phyloP scores from a whole-genome alignment of 1,140 invertebrate species.

The Leptonema lineaticorne region DNA sequence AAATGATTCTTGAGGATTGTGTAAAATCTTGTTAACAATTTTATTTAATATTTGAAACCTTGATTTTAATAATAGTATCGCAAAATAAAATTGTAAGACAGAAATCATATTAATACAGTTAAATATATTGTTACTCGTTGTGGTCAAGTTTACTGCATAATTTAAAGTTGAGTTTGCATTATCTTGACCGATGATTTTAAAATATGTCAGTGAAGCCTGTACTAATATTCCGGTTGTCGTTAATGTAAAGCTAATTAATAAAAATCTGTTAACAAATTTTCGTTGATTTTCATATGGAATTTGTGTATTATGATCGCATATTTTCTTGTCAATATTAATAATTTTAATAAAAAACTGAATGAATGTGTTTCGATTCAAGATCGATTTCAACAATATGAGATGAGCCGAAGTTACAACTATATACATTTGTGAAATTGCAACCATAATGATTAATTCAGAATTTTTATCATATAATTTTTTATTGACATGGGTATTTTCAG shows the following conservation, averaged over 20 bases:
- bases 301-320: neutral
- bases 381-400: neutral
- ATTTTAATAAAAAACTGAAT: neutral
- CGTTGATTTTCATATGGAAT: neutral
- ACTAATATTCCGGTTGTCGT: neutral
- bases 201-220: neutral
- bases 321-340: neutral
- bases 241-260: neutral
- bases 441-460: neutral
- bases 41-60: neutral
- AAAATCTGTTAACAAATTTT: neutral
- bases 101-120: neutral
- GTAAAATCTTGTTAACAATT: neutral
- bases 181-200: neutral
- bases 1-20: too few species aligned
- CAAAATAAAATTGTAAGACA: neutral
- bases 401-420: neutral
- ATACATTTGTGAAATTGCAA: neutral
- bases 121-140: neutral
- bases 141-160: neutral
- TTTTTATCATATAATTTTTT: neutral
- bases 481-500: neutral
- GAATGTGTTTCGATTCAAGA: neutral
- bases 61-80: neutral
- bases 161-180: neutral